phyloP scores from a whole-genome alignment of 1,140 invertebrate species.

The Zaprionus ornatus region DNA sequence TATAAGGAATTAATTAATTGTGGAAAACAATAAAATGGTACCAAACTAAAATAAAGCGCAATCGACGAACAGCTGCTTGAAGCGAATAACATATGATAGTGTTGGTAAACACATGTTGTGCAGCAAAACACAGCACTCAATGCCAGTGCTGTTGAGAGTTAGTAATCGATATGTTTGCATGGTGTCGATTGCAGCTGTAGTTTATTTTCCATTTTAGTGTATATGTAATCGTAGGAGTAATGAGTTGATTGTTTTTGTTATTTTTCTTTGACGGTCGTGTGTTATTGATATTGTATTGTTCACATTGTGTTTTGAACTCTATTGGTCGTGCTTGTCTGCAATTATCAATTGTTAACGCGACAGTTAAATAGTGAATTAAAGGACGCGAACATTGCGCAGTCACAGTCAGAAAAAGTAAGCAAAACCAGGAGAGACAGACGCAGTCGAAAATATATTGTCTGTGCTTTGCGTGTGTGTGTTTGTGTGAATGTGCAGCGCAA shows the following conservation, averaged over 20 bases:
- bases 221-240: constrained; percentile 50
- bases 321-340: constrained; percentile 1
- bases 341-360: constrained; percentile 20
- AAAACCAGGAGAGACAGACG: constrained; percentile 23
- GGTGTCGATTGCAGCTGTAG: constrained; percentile 33
- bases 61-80: constrained; percentile 33
- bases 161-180: constrained; percentile 2
- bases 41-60: constrained; percentile 25
- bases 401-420: constrained; percentile 36
- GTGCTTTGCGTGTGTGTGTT: constrained; percentile 14
- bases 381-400: constrained; percentile 9
- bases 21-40: constrained; percentile 6
- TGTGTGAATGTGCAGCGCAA: constrained; percentile 26
- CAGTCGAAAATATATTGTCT: constrained; percentile 24
- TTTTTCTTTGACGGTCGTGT: constrained; percentile 31
- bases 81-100: background rate
- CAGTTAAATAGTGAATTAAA: constrained; percentile 6
- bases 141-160: constrained; percentile 6
- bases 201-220: constrained; percentile 46
- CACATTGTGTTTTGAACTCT: constrained; percentile 12
- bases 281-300: constrained; percentile 32
- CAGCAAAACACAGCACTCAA: constrained; percentile 3
- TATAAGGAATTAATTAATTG: constrained; percentile 3
- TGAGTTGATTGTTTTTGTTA: constrained; percentile 59
- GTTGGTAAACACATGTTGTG: constrained; percentile 5